These are phyloP conservation scores for Geodia barretti DNA, from an alignment of 37 sponge, comb jelly and placozoan genomes.

Conservation along the genomic window DNA sequence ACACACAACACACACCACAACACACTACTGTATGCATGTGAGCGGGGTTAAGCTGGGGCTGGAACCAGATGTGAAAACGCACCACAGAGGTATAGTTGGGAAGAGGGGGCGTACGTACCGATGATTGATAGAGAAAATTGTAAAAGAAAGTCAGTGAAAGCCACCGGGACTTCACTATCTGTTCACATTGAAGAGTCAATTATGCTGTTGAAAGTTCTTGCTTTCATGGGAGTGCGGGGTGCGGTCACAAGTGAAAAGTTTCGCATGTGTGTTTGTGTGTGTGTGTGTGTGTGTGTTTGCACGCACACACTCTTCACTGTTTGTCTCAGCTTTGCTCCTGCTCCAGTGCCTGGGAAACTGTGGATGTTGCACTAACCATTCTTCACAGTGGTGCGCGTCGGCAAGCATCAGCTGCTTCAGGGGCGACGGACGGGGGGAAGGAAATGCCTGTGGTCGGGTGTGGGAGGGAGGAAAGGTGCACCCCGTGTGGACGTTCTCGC, in stretches of 20 bases:
- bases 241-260: background rate
- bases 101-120: no score
- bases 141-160: background rate
- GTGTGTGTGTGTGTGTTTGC: background rate
- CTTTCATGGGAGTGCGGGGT: background rate
- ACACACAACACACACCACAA: constrained; percentile 2
- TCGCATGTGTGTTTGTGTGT: no score
- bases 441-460: background rate
- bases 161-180: background rate
- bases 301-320: background rate
- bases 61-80: no score
- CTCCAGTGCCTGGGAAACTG: background rate
- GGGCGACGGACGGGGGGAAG: no score
- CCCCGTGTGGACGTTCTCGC: background rate
- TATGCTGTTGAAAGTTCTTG: no score
- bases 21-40: no score
- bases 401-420: no score
- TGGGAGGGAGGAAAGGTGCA: background rate
- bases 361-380: no score
- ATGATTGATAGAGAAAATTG: background rate
- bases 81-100: no score
- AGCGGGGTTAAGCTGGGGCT: no score
- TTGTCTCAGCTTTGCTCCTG: background rate
- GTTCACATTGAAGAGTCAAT: no score
- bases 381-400: no score